phyloP scores from a whole-genome alignment of 2,113 vertebrate genomes.

The Nycticebus coucang region DNA sequence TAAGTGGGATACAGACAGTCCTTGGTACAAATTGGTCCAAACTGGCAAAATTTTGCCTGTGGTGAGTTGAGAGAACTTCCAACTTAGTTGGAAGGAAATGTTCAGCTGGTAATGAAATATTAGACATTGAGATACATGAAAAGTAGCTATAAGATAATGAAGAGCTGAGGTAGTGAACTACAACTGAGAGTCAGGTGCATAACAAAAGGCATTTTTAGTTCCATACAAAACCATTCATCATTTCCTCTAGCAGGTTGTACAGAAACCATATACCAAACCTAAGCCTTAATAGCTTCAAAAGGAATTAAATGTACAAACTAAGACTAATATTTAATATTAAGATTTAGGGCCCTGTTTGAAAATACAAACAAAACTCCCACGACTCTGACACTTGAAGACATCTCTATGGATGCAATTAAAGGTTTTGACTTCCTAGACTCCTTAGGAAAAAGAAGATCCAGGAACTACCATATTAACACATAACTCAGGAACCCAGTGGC shows the following conservation, averaged over 20 bases:
- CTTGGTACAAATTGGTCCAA: rapidly evolving
- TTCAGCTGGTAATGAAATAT: neutral
- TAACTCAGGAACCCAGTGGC: neutral
- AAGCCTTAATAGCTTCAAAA: neutral
- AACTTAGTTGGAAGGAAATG: neutral
- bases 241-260: neutral
- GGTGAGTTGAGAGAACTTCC: neutral
- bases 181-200: neutral
- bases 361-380: neutral
- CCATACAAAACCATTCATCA: neutral
- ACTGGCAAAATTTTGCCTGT: neutral
- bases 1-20: neutral
- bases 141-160: neutral
- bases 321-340: neutral
- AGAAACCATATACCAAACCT: neutral
- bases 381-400: neutral
- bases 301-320: neutral
- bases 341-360: neutral
- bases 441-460: neutral
- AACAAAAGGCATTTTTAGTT: neutral
- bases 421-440: neutral
- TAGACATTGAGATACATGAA: neutral
- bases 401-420: neutral
- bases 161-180: neutral
- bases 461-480: neutral